Conservation (phyloP, 2,113 vertebrate genomes). For the Bujurquina vittata region DNA sequence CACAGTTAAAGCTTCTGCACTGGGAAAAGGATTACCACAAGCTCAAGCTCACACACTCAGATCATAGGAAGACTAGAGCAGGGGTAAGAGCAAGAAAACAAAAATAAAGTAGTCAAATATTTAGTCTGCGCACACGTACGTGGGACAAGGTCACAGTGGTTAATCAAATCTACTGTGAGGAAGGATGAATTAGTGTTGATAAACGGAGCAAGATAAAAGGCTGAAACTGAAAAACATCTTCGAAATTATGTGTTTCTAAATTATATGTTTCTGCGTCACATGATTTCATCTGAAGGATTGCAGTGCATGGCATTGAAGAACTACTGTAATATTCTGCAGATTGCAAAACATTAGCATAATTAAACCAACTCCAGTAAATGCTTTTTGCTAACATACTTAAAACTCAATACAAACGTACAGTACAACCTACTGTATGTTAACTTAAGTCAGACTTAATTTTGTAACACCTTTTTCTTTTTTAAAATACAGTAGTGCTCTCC, state of each 20-base stretch:
- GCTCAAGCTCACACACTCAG: slow-evolving; percentile 31
- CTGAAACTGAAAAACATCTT: neutral
- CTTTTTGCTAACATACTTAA: neutral
- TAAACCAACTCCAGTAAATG: neutral
- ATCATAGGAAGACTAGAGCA: slow-evolving; percentile 38
- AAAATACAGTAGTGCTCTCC: neutral
- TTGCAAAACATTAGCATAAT: neutral
- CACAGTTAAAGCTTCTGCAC: slow-evolving; percentile 44
- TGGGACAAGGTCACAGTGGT: slow-evolving; percentile 25
- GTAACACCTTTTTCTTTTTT: neutral
- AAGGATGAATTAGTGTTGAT: neutral
- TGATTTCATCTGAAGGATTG: neutral
- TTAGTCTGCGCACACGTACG: slow-evolving; percentile 1
- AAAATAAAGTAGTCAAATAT: slow-evolving; percentile 51
- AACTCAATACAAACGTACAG: neutral
- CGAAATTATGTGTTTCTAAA: neutral
- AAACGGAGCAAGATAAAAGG: neutral
- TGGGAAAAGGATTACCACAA: slow-evolving; percentile 48
- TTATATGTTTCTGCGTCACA: neutral
- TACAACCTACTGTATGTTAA: neutral
- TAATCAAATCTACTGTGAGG: slow-evolving; percentile 29
- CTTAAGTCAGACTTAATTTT: neutral
- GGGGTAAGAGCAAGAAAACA: slow-evolving; percentile 38
- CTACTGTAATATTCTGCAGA: neutral
- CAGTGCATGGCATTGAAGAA: neutral